A percentile compares a stretch with the other conserved stretches of the same genome.
Conservation (phyloP, 2,888 invertebrate genomes). For the Melitaea athalia region DNA sequence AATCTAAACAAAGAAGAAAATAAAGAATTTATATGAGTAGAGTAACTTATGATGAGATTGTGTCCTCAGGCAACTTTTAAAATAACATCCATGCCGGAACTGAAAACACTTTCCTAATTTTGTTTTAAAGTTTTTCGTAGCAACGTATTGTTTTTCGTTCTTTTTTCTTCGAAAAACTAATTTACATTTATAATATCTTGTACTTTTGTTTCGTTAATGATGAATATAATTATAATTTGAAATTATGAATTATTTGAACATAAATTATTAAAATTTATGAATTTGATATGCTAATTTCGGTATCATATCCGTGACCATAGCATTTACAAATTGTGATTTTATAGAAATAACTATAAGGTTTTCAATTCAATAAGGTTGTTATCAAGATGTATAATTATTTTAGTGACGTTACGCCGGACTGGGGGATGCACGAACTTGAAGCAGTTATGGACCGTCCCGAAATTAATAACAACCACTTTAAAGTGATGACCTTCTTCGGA, state of each 20-base stretch:
- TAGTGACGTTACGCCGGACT: conserved; percentile 82
- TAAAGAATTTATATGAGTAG: conserved; percentile 10
- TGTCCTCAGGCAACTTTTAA: conserved; percentile 22
- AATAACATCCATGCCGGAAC: conserved; percentile 17
- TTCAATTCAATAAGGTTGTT: too few relatives aligned
- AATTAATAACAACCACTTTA: conserved; percentile 84
- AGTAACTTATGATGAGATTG: conserved; percentile 11
- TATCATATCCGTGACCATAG: too few relatives aligned
- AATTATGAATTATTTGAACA: too few relatives aligned
- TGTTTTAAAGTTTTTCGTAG: conserved; percentile 11
- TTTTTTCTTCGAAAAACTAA: conserved; percentile 10
- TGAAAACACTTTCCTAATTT: conserved; percentile 25
- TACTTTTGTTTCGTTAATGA: not conserved
- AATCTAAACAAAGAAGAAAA: not conserved
- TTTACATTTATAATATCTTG: not conserved
- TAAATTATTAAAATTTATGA: too few relatives aligned
- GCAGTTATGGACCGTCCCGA: conserved; percentile 88
- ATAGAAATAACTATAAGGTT: too few relatives aligned
- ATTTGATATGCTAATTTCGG: too few relatives aligned
- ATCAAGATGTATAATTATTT: conserved; percentile 35
- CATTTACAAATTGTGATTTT: too few relatives aligned
- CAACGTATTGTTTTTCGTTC: conserved; percentile 9
- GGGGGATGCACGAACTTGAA: conserved; percentile 90
- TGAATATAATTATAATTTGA: not conserved
- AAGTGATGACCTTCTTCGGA: conserved; percentile 88